phyloP scores from a whole-genome alignment of 2,113 vertebrate genomes.

The Cebidichthys violaceus region DNA sequence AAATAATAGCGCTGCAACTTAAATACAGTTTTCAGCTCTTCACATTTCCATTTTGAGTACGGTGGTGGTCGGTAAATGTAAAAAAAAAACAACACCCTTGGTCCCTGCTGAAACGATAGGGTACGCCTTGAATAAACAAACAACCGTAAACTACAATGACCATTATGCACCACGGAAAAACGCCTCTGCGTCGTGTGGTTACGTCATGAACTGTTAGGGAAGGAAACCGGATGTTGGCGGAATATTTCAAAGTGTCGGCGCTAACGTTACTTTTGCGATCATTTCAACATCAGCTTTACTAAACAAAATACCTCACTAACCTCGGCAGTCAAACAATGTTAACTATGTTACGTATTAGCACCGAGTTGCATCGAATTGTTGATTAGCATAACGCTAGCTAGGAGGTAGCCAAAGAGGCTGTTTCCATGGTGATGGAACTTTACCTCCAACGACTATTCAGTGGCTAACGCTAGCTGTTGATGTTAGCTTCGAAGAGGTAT shows the following conservation, averaged over 20 bases:
- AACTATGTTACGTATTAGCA: background rate
- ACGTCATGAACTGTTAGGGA: background rate
- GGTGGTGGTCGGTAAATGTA: background rate
- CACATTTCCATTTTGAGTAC: slow-evolving; percentile 42
- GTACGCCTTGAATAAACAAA: slow-evolving; percentile 57
- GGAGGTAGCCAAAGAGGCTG: slow-evolving; percentile 12
- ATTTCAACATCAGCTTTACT: background rate
- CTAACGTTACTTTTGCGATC: background rate
- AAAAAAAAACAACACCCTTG: background rate
- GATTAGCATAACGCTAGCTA: background rate
- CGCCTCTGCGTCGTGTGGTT: background rate
- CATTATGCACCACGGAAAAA: slow-evolving; percentile 53
- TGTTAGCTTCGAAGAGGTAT: background rate
- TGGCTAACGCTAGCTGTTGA: background rate
- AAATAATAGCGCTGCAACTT: slow-evolving; percentile 14
- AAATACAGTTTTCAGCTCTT: slow-evolving; percentile 2
- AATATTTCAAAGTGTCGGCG: slow-evolving; percentile 39
- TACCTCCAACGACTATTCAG: background rate
- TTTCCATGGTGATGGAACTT: slow-evolving; percentile 70
- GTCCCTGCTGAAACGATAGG: background rate
- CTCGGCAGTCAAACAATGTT: fast-evolving
- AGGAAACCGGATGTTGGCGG: background rate
- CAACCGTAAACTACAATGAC: slow-evolving; percentile 52
- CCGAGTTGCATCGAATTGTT: background rate
- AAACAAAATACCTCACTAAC: fast-evolving